phyloP scores from a whole-genome alignment of 1,140 invertebrate genomes.

The Rhopalosiphum maidis region DNA sequence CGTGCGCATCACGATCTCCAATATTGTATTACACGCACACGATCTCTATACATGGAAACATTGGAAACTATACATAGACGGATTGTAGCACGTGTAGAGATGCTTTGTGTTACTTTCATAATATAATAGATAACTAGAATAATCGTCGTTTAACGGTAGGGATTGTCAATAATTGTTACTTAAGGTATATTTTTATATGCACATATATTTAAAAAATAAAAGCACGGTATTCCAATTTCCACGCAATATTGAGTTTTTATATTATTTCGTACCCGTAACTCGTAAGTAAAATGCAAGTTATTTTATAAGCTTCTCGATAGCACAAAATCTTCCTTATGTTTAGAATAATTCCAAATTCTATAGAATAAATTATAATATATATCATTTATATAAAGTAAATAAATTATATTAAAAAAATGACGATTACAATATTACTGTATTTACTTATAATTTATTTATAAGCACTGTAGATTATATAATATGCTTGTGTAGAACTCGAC shows the following conservation, averaged over 20 bases:
- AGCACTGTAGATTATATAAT: neutral
- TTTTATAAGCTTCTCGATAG: no score
- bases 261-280: no score
- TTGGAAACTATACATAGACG: no score
- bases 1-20: neutral
- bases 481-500: neutral
- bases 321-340: no score
- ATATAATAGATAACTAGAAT: neutral
- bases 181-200: neutral
- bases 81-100: neutral
- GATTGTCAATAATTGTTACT: neutral
- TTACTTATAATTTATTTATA: neutral
- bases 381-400: neutral
- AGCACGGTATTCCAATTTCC: no score
- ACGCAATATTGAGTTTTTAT: no score
- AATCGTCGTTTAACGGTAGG: neutral
- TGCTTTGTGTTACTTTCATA: neutral
- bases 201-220: neutral
- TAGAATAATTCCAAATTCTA: no score
- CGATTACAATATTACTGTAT: neutral
- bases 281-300: no score
- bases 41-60: neutral
- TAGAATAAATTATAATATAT: no score
- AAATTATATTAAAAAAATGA: neutral
- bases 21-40: neutral